Conservation (phyloP, 2,113 vertebrate species). For the Oxyruncus cristatus region DNA sequence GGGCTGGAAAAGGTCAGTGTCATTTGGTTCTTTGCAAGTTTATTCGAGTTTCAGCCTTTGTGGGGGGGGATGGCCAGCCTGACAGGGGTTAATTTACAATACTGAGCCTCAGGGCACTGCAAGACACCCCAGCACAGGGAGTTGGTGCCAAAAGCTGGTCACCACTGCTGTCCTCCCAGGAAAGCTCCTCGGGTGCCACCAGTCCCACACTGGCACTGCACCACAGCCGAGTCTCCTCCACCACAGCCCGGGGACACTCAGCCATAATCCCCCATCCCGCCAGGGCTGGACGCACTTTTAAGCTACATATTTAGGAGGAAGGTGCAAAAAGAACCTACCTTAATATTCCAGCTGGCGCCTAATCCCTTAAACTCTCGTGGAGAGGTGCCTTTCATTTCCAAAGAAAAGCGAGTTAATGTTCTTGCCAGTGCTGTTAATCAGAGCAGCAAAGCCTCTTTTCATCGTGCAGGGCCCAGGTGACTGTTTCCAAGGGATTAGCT, state of each 20-base stretch:
- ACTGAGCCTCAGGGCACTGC: background rate
- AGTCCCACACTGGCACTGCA: fast-evolving
- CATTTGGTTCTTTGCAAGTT: background rate
- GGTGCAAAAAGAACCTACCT: slow-evolving; percentile 8
- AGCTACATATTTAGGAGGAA: background rate
- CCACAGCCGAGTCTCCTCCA: background rate
- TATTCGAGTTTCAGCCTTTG: background rate
- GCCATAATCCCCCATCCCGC: background rate
- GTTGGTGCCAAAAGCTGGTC: background rate
- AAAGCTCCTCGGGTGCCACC: background rate
- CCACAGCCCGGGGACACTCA: background rate
- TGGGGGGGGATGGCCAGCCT: background rate
- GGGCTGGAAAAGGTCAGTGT: background rate
- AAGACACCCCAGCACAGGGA: background rate
- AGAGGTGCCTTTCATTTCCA: slow-evolving; percentile 29
- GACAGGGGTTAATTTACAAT: background rate
- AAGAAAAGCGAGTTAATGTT: background rate
- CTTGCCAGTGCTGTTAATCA: slow-evolving; percentile 9
- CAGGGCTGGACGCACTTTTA: background rate
- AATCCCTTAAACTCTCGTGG: background rate
- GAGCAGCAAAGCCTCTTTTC: slow-evolving; percentile 68
- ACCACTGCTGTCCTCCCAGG: fast-evolving
- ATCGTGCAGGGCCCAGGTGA: slow-evolving; percentile 48
- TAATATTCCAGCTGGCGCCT: background rate
- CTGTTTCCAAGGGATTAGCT: slow-evolving; percentile 64